phyloP scores from a whole-genome alignment of 2,113 vertebrate genomes.

The Poicephalus meyeri region DNA sequence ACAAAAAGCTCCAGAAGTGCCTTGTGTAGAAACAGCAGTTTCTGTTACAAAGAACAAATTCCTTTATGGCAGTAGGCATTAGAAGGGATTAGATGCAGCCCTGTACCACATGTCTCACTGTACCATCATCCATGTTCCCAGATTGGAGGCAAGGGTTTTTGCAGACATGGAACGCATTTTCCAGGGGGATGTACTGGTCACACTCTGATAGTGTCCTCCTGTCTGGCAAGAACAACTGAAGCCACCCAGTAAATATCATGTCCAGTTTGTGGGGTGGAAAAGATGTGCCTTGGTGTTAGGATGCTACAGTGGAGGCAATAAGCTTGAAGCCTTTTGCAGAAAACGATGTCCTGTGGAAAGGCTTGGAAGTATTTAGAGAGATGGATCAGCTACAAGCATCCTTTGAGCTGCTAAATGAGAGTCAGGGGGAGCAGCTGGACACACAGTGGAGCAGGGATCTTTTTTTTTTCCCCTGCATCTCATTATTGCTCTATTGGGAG shows the following conservation, averaged over 20 bases:
- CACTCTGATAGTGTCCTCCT: not conserved
- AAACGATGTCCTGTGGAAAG: not conserved
- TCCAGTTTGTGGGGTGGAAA: accelerated
- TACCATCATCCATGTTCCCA: not conserved
- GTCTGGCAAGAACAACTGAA: not conserved
- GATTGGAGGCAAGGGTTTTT: not conserved
- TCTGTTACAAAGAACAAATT: not conserved
- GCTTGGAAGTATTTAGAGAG: not conserved
- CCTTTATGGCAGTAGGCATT: not conserved
- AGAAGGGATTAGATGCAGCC: not conserved
- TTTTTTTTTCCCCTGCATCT: not conserved
- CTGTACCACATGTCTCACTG: not conserved
- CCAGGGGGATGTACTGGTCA: accelerated
- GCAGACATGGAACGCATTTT: not conserved
- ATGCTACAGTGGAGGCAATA: not conserved
- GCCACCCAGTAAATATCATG: not conserved
- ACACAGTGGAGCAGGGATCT: not conserved
- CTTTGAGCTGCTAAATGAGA: not conserved
- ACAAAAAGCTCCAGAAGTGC: not conserved
- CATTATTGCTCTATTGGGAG: not conserved
- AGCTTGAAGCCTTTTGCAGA: not conserved
- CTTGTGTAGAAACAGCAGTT: not conserved
- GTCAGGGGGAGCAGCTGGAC: not conserved
- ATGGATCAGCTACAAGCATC: not conserved
- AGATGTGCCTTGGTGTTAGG: not conserved